Conservation (phyloP, 2,797 vertebrate species). For the Phataginus tricuspis region DNA sequence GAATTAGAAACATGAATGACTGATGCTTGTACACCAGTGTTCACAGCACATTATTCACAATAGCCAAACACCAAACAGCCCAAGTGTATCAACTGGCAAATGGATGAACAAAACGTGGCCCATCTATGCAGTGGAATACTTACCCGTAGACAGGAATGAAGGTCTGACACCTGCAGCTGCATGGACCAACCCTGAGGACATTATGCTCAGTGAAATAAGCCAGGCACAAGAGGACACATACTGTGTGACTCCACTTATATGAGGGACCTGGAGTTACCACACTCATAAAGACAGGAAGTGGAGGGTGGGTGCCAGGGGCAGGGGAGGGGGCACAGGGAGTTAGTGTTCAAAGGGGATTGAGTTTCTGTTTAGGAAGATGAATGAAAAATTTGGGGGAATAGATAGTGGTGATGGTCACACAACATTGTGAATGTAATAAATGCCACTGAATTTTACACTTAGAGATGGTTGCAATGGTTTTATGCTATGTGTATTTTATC, state of each 20-base stretch:
- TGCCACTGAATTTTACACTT: rapidly evolving
- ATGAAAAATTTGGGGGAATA: not conserved
- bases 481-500: rapidly evolving
- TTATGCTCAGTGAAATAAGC: not conserved
- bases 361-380: not conserved
- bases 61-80: rapidly evolving
- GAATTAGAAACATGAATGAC: not conserved
- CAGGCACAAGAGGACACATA: not conserved
- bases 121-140: rapidly evolving
- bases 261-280: rapidly evolving
- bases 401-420: rapidly evolving
- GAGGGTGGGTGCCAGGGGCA: not conserved
- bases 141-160: rapidly evolving
- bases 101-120: rapidly evolving
- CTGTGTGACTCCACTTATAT: rapidly evolving
- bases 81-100: rapidly evolving
- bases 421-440: no score
- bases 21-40: rapidly evolving
- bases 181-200: rapidly evolving
- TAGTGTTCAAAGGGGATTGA: no score
- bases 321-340: not conserved
- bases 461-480: no score
- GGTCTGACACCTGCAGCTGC: rapidly evolving
- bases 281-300: not conserved
- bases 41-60: no score